Base-by-base conservation (phyloP, 2,113 vertebrate species). In the Sorex araneus region DNA sequence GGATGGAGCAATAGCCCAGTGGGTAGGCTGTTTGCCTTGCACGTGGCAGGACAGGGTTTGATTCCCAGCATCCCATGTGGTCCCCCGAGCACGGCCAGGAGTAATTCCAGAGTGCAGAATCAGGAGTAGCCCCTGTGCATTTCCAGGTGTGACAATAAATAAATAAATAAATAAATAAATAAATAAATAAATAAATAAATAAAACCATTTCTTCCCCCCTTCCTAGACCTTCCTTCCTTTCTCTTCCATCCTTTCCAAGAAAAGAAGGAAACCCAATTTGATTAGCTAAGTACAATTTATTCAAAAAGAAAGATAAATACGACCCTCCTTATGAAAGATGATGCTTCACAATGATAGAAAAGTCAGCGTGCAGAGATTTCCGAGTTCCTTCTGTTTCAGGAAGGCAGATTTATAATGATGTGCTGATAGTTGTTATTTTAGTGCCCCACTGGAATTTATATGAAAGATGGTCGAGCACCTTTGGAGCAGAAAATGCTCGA, bases 321-420 rank as follows among this genome's bases (percentile, higher is more conserved):
- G 1, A 54, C 1, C 21, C 28, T 57, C 83, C 23, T 18, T 32
- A 0, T 64, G 28, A 89, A 82, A 8, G 21, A 57, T 13, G 10
- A 36, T 89, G 23, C 28, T 90, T 93, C 32, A 54, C 10, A 87
- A 82, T 76, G 34, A 45, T 70, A 54, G 16, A 92, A 79, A 12
- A 47, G 4, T 80, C 28, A 70, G 43, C 81, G 86, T 76, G 12
- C 25, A 80, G 12, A 13, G 18, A 69, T 75, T 89, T 54, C 8
- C 79, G 16, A 71, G 82, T 69, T 85, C 12, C 18, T 78, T 3
- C 34, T 45, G 11, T 87, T 70, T 85, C 34, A 71, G 32, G n/a
- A 90, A 85, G 47, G 36, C 19, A 82, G 32, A 67, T 88, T 84
- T 75, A 86, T 70, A n/a, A 77, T 43, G 11, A 81, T 45, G 9